phyloP scores from a whole-genome alignment of 2,797 vertebrate genomes.

The Sebastes taczanowskii region DNA sequence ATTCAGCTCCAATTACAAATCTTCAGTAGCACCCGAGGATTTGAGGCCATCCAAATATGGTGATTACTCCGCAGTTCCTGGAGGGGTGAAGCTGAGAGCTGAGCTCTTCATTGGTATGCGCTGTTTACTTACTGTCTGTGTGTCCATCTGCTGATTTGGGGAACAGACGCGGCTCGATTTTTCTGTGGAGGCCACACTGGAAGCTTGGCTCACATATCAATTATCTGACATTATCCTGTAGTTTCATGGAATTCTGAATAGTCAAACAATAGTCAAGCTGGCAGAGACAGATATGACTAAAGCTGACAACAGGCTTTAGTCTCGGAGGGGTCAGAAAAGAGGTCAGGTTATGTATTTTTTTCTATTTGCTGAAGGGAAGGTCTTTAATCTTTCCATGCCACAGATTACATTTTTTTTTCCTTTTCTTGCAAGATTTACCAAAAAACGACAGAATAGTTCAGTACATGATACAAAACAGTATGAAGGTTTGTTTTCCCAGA shows the following conservation, averaged over 20 bases:
- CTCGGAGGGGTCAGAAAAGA: not conserved
- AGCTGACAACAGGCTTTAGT: constrained; percentile 2
- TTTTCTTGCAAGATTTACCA: not conserved
- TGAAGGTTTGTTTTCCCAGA: not conserved
- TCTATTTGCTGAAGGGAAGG: not conserved
- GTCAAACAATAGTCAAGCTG: constrained; percentile 24
- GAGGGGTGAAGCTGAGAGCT: constrained; percentile 63
- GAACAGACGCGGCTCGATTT: constrained; percentile 61
- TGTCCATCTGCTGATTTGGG: constrained; percentile 72
- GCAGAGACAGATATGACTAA: not conserved
- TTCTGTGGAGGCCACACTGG: constrained; percentile 59
- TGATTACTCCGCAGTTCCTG: constrained; percentile 66
- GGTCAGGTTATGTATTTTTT: not conserved
- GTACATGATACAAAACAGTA: too few relatives aligned
- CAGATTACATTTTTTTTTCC: not conserved
- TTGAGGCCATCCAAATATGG: constrained; percentile 72
- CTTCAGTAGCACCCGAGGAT: constrained; percentile 69
- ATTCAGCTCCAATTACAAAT: constrained; percentile 78
- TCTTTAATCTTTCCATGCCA: not conserved
- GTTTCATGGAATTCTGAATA: constrained; percentile 49
- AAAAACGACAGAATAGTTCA: not conserved
- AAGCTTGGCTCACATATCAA: constrained; percentile 61
- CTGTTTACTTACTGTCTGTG: constrained; percentile 74
- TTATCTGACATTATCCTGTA: constrained; percentile 53
- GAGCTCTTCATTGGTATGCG: constrained; percentile 71